Conservation (phyloP, 2,113 vertebrate genomes). For the Oreochromis tanganicae region DNA sequence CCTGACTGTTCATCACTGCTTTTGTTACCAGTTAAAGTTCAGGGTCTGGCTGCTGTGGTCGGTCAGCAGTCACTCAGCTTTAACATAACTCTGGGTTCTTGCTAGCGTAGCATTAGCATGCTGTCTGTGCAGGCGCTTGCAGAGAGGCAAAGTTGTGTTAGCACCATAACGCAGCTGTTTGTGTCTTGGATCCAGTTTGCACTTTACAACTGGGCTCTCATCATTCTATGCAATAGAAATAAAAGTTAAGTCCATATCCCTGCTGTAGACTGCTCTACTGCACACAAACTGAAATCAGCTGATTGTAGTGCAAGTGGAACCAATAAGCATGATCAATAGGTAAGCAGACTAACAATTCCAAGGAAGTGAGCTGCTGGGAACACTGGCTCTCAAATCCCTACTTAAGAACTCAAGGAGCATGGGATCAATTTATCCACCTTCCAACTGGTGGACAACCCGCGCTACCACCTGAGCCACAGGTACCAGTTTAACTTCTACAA, state of each 20-base stretch:
- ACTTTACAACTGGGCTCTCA: neutral
- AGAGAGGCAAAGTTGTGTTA: neutral
- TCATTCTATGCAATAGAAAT: neutral
- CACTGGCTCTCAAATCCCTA: neutral
- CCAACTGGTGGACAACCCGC: neutral
- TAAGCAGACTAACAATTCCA: neutral
- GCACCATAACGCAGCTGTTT: neutral
- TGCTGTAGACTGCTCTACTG: neutral
- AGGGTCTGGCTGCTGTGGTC: neutral
- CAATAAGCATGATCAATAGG: neutral
- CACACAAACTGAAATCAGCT: neutral
- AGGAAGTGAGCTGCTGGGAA: neutral
- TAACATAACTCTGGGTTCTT: neutral
- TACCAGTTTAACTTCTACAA: neutral
- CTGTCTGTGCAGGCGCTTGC: neutral
- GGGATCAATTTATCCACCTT: neutral
- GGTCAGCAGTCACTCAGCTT: neutral
- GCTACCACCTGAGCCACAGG: neutral
- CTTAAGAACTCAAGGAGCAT: neutral
- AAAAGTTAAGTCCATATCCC: neutral
- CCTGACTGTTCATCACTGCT: neutral
- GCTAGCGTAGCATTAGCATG: neutral
- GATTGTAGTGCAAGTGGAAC: neutral
- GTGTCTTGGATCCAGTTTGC: neutral
- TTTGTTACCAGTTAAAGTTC: neutral